A percentile compares a stretch with the other conserved stretches of the same genome.
These are phyloP conservation scores for Carollia perspicillata DNA, from an alignment of 2,113 vertebrate genomes.

Conservation along the genomic window DNA sequence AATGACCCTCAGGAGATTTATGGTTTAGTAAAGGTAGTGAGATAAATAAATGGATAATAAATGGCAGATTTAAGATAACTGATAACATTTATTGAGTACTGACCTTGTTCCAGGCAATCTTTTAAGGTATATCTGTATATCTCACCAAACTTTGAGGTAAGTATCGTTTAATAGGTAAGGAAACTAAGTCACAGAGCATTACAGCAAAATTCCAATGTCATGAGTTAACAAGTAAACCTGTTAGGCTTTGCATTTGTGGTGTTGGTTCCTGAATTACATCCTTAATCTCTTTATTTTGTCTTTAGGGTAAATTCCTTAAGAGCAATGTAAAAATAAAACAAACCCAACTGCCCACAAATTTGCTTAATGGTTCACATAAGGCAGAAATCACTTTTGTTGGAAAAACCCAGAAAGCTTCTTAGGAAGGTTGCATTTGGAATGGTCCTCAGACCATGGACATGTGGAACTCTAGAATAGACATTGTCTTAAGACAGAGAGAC, in stretches of 20 bases:
- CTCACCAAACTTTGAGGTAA: neutral
- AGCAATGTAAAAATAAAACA: neutral
- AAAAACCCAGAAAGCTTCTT: neutral
- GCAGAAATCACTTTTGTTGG: neutral
- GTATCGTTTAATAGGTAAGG: neutral
- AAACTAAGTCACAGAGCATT: neutral
- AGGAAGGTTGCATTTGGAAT: neutral
- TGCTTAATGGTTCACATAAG: neutral
- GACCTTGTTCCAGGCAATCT: neutral
- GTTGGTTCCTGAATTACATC: neutral
- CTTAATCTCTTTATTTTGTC: neutral
- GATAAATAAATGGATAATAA: conserved; percentile 26
- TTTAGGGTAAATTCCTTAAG: neutral
- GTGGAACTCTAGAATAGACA: neutral
- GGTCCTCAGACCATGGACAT: neutral
- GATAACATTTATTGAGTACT: conserved; percentile 12
- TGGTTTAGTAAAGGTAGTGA: neutral
- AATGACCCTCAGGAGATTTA: neutral
- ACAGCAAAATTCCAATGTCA: neutral
- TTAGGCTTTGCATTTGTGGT: neutral
- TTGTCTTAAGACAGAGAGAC: neutral
- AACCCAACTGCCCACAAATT: neutral
- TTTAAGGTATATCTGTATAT: neutral
- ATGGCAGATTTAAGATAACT: neutral
- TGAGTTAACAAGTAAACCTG: neutral